Evolutionary conservation across 2,888 invertebrate species (phyloP), one percentile per base, ranked within the genome.

Genomic region (Drosophila neonasuta): DNA sequence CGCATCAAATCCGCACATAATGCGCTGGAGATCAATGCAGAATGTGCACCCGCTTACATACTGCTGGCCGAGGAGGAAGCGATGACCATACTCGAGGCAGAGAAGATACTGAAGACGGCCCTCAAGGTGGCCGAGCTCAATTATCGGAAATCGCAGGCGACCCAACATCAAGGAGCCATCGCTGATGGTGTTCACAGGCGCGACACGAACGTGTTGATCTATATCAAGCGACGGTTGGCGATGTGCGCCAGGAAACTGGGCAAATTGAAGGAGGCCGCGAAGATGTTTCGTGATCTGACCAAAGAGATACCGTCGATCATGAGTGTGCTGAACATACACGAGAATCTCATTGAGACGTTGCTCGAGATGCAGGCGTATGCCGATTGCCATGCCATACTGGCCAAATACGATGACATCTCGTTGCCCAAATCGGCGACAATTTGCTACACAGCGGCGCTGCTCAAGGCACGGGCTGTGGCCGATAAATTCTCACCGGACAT

Each of bases 241-340:
- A 98, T 99, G 98, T 99, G 98, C 92, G 97, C 97, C 34, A 93
- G 99, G 62, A 97, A 98, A 88, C 92, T 99, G 61, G 98, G 98
- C 10, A 96, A 97, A 85, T 92, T 98, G 74, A 96, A 97, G 91
- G 99, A 99, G 91, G 97, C 98, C 0, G 96, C 98, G 29, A 98
- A 99, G 91, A 96, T 97, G 93, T 98, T 99, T 93, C 94, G 98
- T 88, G 99, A 99, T 92, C 92, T 99, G 71, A 97, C 97, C 56
- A 98, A 99, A 92, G 99, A 99, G 92, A 95, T 96, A 77, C 98
- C 98, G 82, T 97, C 98, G 10, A 96, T 97, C 85, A 95, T 98
- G 94, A 97, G 96, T 90, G 95, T 97, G 71, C 93, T 98, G 71
- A 96, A 97, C 89, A 96, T 98, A 77, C 97, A 97, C 89, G 99